phyloP scores from a whole-genome alignment of 2,888 invertebrate species.

The Ennomos quercinarius region DNA sequence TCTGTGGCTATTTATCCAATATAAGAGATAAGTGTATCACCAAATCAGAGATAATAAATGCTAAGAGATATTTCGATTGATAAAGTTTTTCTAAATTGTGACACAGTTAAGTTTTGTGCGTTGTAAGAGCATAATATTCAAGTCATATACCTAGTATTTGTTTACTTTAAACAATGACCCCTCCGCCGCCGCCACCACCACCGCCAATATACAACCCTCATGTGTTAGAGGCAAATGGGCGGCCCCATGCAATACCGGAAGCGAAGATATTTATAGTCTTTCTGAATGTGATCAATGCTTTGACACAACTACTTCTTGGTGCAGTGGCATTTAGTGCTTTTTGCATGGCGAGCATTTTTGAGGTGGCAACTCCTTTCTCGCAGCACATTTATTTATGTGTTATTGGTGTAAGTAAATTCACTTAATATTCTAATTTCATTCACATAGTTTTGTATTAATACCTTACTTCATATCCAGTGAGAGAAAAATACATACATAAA shows the following conservation, averaged over 20 bases:
- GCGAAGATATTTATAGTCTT: constrained; percentile 34
- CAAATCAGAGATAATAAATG: constrained; percentile 2
- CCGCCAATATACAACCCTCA: constrained; percentile 26
- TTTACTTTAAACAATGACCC: constrained; percentile 21
- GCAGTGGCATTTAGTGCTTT: constrained; percentile 50
- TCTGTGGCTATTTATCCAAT: constrained; percentile 7
- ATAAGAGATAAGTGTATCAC: constrained; percentile 9
- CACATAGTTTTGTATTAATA: too few species aligned
- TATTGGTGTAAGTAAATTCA: constrained; percentile 59
- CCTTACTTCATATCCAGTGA: too few species aligned
- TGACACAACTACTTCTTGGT: constrained; percentile 56
- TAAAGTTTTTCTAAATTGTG: not conserved
- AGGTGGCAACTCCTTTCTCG: constrained; percentile 8
- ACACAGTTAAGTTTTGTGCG: constrained; percentile 13
- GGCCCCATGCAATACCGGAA: constrained; percentile 28
- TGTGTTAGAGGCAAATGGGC: constrained; percentile 37
- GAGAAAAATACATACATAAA: too few species aligned
- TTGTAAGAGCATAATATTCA: not conserved
- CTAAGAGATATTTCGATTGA: constrained; percentile 11
- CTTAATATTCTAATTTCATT: too few species aligned
- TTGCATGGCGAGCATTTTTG: constrained; percentile 31
- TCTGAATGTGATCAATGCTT: constrained; percentile 48
- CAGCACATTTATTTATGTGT: constrained; percentile 63
- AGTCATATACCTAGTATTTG: not conserved
- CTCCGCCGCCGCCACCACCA: constrained; percentile 42